phyloP scores from a whole-genome alignment of 2,113 vertebrate species.

The Nothobranchius kuhntae region DNA sequence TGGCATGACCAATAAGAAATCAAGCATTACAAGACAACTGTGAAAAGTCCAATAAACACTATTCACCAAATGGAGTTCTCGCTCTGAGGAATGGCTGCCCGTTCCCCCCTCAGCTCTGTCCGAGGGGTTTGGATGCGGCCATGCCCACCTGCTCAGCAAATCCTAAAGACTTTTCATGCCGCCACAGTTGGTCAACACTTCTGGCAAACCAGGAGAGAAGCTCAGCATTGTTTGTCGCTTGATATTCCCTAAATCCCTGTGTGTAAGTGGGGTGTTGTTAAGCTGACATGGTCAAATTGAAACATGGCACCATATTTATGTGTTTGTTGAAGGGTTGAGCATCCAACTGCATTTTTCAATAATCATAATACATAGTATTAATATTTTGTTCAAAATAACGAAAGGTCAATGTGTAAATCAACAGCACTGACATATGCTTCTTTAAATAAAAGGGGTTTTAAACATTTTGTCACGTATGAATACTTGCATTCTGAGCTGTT shows the following conservation, averaged over 20 bases:
- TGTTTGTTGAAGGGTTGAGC: no score
- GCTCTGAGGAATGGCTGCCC: background rate
- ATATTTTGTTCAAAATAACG: background rate
- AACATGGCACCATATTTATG: background rate
- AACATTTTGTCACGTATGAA: no score
- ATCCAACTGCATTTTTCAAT: background rate
- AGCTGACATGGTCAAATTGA: background rate
- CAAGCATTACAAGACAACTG: background rate
- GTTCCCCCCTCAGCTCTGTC: background rate
- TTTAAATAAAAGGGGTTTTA: no score
- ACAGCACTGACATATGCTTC: no score
- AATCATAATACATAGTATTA: no score
- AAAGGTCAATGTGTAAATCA: no score
- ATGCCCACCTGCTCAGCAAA: conserved; percentile 1
- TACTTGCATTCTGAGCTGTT: no score
- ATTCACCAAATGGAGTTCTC: background rate
- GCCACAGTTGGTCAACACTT: background rate
- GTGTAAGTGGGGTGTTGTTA: background rate
- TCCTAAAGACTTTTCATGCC: conserved; percentile 1
- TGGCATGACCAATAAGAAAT: background rate
- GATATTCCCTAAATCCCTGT: background rate
- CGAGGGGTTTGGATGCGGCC: background rate
- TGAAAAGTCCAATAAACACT: background rate
- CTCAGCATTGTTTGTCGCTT: background rate
- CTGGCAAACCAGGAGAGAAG: background rate